Percentiles rank a stretch among this genome's conserved stretches.
Conservation (phyloP, 2,113 vertebrate species). For the Trochalopteron elliotii region DNA sequence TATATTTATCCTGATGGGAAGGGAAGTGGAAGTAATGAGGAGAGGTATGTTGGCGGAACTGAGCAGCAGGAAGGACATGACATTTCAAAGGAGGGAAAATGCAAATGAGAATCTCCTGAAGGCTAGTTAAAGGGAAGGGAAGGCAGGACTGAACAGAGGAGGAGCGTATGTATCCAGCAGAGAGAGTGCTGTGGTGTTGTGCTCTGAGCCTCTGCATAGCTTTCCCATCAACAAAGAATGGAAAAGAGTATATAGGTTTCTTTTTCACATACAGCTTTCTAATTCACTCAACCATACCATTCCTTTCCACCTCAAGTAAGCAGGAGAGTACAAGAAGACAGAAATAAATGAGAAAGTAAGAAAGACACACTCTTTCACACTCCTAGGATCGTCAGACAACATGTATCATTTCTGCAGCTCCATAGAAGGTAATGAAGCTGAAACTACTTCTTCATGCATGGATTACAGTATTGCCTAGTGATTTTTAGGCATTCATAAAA, state of each 20-base stretch:
- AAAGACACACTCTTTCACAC: neutral
- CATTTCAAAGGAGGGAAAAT: slow-evolving; percentile 20
- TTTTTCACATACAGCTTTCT: neutral
- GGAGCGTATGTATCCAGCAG: neutral
- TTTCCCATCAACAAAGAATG: neutral
- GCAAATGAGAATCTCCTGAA: neutral
- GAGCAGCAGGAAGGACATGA: slow-evolving; percentile 16
- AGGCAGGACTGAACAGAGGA: neutral
- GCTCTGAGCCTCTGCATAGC: neutral
- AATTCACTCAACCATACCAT: neutral
- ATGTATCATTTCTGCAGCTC: neutral
- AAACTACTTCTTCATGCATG: slow-evolving; percentile 24
- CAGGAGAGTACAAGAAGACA: neutral
- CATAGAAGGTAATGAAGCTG: slow-evolving; percentile 6
- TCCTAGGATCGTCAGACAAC: neutral
- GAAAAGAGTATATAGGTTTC: neutral
- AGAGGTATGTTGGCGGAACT: neutral
- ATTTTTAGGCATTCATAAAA: slow-evolving; percentile 34
- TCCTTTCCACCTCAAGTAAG: neutral
- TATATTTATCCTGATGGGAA: neutral
- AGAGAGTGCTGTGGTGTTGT: neutral
- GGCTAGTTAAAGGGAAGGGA: neutral
- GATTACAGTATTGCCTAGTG: neutral
- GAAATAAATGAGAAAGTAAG: neutral
- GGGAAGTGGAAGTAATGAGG: slow-evolving; percentile 9